phyloP scores from a whole-genome alignment of 2,888 invertebrate genomes.

The Diloba caeruleocephala region DNA sequence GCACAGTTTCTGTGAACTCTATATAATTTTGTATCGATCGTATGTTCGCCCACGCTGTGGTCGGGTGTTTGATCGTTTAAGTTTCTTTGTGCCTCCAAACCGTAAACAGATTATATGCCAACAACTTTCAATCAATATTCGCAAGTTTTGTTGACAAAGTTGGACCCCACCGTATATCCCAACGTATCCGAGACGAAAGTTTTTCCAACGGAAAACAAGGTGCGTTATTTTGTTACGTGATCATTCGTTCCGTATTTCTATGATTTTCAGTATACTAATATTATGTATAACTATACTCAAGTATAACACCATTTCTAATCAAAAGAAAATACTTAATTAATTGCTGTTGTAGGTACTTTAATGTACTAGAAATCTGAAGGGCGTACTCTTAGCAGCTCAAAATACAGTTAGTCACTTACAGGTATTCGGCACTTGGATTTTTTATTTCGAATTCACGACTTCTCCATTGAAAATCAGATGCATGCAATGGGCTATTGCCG shows the following conservation, averaged over 20 bases:
- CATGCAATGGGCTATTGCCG: no score
- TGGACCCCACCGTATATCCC: conserved; percentile 14
- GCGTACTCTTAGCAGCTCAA: no score
- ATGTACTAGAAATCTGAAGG: no score
- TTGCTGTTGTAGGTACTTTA: no score
- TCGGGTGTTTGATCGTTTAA: conserved; percentile 2
- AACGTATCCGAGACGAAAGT: conserved; percentile 9
- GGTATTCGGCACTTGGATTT: no score
- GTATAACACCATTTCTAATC: no score
- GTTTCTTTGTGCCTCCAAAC: conserved; percentile 10
- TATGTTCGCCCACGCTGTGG: not conserved
- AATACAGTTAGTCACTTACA: no score
- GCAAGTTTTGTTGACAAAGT: conserved; percentile 28
- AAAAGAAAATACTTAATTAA: no score
- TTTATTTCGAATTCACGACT: no score
- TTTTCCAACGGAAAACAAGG: conserved; percentile 17
- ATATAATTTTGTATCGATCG: conserved; percentile 1
- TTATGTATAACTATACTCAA: not conserved
- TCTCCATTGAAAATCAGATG: no score
- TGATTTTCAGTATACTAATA: not conserved
- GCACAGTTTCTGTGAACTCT: not conserved
- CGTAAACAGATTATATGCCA: conserved; percentile 18
- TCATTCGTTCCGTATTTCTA: not conserved
- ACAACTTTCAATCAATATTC: conserved; percentile 24
- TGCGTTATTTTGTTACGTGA: conserved; percentile 12